Evolutionary conservation across 2,797 vertebrate genomes (phyloP).

Genomic region (Spondyliosoma cantharus): DNA sequence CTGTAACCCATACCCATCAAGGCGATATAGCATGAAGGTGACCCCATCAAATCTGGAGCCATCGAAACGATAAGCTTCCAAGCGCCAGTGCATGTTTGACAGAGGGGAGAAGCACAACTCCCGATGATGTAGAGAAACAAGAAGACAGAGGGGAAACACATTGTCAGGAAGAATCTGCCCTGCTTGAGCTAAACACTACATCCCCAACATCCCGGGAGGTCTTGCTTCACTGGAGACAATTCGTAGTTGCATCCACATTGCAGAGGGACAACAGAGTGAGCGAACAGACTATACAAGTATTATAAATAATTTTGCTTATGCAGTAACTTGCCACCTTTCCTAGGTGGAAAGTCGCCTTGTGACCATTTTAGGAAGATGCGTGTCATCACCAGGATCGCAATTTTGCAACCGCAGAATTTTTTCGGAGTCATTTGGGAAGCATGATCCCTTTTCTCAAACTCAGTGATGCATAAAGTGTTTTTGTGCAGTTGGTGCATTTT

Average conservation of each 20-base stretch:
- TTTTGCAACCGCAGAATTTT: background rate
- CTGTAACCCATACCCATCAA: background rate
- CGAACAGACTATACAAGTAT: background rate
- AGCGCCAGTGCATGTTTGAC: conserved; percentile 1
- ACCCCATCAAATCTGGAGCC: conserved; percentile 17
- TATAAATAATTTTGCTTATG: conserved; percentile 2
- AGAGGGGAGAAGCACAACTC: too few relatives aligned
- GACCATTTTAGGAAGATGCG: background rate
- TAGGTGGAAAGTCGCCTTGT: background rate
- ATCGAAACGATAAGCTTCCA: background rate
- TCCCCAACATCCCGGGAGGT: background rate
- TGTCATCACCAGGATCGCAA: background rate
- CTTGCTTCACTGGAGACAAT: background rate
- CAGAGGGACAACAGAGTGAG: background rate
- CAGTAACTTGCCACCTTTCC: background rate
- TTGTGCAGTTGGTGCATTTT: conserved; percentile 34
- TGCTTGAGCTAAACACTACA: conserved; percentile 4
- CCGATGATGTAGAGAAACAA: background rate
- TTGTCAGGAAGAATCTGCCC: background rate
- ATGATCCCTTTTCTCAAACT: conserved; percentile 19
- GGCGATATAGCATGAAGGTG: background rate
- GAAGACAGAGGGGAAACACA: background rate
- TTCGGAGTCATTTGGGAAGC: conserved; percentile 24
- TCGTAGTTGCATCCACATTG: background rate
- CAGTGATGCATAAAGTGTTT: conserved; percentile 2